phyloP scores from a whole-genome alignment of 2,797 vertebrate species.

The Ctenopoma kingsleyae region DNA sequence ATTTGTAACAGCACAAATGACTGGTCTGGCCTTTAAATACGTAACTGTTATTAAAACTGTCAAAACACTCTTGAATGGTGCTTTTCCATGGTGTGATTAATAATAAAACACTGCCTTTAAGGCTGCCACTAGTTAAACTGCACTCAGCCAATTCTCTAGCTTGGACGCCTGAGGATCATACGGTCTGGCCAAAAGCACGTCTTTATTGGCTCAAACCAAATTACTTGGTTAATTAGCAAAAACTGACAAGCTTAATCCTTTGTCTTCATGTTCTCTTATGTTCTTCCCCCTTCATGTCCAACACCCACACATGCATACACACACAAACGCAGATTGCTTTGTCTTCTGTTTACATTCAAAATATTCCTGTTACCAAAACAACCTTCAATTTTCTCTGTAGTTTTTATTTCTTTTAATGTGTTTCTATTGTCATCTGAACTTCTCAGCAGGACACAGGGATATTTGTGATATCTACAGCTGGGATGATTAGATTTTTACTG shows the following conservation, averaged over 20 bases:
- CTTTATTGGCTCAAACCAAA: constrained; percentile 58
- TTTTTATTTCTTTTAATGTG: background rate
- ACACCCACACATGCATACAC: constrained; percentile 33
- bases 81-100: constrained; percentile 64
- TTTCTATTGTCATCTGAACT: constrained; percentile 33
- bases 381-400: constrained; percentile 7
- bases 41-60: constrained; percentile 66
- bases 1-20: constrained; percentile 52
- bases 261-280: constrained; percentile 59
- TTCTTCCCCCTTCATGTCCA: constrained; percentile 35
- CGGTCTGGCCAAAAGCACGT: constrained; percentile 56
- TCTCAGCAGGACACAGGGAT: constrained; percentile 6
- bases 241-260: constrained; percentile 67
- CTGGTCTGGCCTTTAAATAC: constrained; percentile 50
- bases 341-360: constrained; percentile 47
- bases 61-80: constrained; percentile 56
- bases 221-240: constrained; percentile 72
- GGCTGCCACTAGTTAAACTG: constrained; percentile 53
- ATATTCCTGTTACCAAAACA: constrained; percentile 13
- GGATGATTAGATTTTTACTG: constrained; percentile 29
- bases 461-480: constrained; percentile 13
- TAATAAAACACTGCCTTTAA: constrained; percentile 62
- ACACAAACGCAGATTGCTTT: constrained; percentile 43
- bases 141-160: constrained; percentile 49
- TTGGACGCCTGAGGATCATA: constrained; percentile 58